phyloP scores from a whole-genome alignment of 1,140 invertebrate genomes.

The Drosophila eugracilis region DNA sequence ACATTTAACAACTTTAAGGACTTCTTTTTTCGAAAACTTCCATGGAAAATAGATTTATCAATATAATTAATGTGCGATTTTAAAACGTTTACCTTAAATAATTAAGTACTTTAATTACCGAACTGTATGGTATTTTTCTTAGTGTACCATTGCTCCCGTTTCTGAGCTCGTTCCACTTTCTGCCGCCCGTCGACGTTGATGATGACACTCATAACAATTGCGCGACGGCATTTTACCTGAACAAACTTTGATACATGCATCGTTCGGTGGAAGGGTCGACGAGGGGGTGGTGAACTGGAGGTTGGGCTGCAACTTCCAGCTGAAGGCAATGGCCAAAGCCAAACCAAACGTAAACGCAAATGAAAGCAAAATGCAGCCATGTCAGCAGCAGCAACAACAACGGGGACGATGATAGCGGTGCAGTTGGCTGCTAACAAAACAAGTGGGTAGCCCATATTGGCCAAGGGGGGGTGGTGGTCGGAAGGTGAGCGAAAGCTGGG shows the following conservation, averaged over 20 bases:
- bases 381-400: slow-evolving; percentile 57
- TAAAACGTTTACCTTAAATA: too few relatives aligned
- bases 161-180: slow-evolving; percentile 15
- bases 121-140: not conserved
- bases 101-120: not conserved
- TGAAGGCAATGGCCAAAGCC: slow-evolving; percentile 69
- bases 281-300: not conserved
- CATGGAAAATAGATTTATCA: too few relatives aligned
- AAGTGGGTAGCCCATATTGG: slow-evolving; percentile 28
- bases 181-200: slow-evolving; percentile 52
- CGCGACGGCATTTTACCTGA: slow-evolving; percentile 80
- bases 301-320: slow-evolving; percentile 30
- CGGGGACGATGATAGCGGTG: slow-evolving; percentile 62
- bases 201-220: slow-evolving; percentile 81
- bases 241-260: slow-evolving; percentile 80
- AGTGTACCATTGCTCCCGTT: slow-evolving; percentile 17
- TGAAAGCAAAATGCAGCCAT: slow-evolving; percentile 75
- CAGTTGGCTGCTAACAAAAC: slow-evolving; percentile 71
- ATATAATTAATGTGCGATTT: too few relatives aligned
- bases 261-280: slow-evolving; percentile 6
- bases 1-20: too few relatives aligned
- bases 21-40: too few relatives aligned
- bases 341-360: slow-evolving; percentile 77
- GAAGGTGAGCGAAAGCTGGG: not conserved
- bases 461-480: not conserved